phyloP scores from a whole-genome alignment of 2,797 vertebrate species.

The Xerus rutilus region DNA sequence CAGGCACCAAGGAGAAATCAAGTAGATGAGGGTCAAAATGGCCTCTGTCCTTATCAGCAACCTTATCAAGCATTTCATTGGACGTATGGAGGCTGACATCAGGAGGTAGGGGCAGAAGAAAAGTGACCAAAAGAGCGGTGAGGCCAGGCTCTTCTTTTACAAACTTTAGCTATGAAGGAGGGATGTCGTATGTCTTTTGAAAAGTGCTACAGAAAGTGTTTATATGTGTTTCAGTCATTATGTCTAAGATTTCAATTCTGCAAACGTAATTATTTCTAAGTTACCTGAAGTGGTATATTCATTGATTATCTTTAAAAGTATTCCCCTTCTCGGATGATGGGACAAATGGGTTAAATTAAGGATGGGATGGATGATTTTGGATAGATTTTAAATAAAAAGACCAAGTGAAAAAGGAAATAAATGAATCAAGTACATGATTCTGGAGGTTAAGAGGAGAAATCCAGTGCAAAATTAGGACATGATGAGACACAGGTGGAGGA shows the following conservation, averaged over 20 bases:
- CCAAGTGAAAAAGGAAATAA: accelerated
- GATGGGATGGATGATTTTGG: background rate
- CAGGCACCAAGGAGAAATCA: background rate
- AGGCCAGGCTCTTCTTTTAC: background rate
- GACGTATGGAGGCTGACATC: background rate
- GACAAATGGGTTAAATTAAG: background rate
- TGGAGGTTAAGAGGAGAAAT: background rate
- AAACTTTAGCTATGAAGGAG: background rate
- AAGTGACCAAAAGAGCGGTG: background rate
- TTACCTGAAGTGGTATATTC: no score
- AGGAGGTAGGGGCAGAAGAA: background rate
- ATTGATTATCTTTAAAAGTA: no score
- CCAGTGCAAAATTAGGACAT: background rate
- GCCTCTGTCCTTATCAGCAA: background rate
- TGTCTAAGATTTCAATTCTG: no score
- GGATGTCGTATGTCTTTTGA: background rate
- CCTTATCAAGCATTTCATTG: background rate
- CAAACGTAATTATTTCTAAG: no score
- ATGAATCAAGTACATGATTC: no score
- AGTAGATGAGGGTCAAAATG: background rate
- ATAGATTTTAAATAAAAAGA: background rate
- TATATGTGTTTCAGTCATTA: no score
- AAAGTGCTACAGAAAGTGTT: background rate
- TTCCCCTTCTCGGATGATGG: no score
- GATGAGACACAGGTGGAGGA: background rate